A percentile compares a stretch with the other conserved stretches of the same genome.
Conservation (phyloP, 2,797 vertebrate species). For the Microctenopoma stevenorrisi region DNA sequence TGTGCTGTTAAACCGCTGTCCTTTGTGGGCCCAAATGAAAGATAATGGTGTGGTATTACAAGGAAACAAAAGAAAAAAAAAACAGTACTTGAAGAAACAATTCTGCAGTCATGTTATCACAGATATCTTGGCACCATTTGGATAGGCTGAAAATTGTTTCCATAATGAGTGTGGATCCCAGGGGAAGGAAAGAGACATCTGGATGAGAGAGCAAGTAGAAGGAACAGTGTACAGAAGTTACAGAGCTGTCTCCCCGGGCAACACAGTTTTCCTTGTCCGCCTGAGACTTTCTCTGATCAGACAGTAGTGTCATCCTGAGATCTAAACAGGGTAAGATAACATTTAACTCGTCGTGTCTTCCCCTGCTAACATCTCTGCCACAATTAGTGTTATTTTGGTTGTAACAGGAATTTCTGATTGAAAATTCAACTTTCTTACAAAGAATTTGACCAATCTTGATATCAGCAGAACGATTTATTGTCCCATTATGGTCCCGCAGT, state of each 20-base stretch:
- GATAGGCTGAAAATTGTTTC: conserved; percentile 66
- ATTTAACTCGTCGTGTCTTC: not conserved
- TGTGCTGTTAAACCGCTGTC: conserved; percentile 35
- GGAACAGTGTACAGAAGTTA: conserved; percentile 52
- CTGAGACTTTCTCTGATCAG: conserved; percentile 44
- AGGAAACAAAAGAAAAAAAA: conserved; percentile 30
- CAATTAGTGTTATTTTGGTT: not conserved
- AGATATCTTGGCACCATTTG: conserved; percentile 56
- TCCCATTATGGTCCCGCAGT: conserved; percentile 14
- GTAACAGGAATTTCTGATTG: not conserved
- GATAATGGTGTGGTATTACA: conserved; percentile 21
- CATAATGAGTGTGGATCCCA: conserved; percentile 67
- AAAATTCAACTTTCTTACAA: not conserved
- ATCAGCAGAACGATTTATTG: not conserved
- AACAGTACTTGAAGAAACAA: conserved; percentile 41
- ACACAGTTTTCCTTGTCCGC: conserved; percentile 31
- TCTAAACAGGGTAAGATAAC: conserved; percentile 16
- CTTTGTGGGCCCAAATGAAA: conserved; percentile 12
- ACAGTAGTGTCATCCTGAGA: conserved; percentile 15
- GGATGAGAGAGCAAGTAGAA: conserved; percentile 60
- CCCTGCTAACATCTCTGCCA: not conserved
- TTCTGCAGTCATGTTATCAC: conserved; percentile 39
- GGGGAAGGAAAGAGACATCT: conserved; percentile 67
- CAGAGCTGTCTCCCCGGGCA: conserved; percentile 41
- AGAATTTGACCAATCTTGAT: not conserved